Evolutionary conservation across 2,888 invertebrate genomes (phyloP).

Genomic region (Epsilonema sp.): DNA sequence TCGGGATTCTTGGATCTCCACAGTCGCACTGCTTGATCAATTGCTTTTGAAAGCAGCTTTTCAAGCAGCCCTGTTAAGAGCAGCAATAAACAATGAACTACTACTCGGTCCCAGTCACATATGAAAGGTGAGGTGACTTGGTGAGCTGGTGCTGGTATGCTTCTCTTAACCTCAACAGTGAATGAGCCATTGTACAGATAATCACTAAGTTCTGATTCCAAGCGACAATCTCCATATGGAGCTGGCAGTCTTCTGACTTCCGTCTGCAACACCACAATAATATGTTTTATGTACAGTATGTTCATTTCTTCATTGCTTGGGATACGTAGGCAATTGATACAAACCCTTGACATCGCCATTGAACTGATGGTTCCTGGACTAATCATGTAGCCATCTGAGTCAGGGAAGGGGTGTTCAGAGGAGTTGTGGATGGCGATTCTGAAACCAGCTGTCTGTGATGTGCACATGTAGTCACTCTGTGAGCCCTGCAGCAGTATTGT

Average conservation of each 20-base stretch:
- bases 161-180: not conserved
- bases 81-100: no score
- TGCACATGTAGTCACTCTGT: not conserved
- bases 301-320: no score
- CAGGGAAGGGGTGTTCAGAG: not conserved
- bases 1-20: not conserved
- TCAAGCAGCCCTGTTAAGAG: not conserved
- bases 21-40: not conserved
- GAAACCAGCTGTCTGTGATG: not conserved
- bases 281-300: no score
- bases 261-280: no score
- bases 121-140: no score
- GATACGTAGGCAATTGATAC: no score
- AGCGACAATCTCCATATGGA: not conserved
- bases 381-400: not conserved
- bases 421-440: not conserved
- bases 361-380: not conserved
- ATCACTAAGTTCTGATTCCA: not conserved
- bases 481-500: not conserved
- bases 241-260: not conserved
- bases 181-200: not conserved
- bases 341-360: not conserved
- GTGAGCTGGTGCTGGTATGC: no score
- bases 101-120: no score
- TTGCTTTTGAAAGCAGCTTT: not conserved